These are phyloP conservation scores for Pentalonia nigronervosa DNA, from an alignment of 1,140 invertebrate genomes.

Conservation along the genomic window DNA sequence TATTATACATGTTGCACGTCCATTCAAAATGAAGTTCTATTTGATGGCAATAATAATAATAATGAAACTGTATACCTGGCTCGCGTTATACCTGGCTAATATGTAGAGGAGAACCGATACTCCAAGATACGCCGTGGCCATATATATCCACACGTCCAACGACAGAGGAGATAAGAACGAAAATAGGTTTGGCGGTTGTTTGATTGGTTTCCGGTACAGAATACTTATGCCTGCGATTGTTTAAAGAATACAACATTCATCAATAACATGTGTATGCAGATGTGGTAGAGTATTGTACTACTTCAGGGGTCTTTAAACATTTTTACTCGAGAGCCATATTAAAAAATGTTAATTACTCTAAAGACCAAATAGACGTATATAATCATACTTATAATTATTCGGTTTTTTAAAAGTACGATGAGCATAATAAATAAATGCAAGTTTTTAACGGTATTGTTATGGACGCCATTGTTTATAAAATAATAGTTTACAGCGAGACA, in stretches of 20 bases:
- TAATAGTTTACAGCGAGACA: not conserved
- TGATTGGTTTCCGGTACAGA: conserved; percentile 76
- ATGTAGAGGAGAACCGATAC: conserved; percentile 85
- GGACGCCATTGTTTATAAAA: too few species aligned
- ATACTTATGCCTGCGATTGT: conserved; percentile 75
- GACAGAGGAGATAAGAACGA: conserved; percentile 90
- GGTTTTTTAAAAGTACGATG: not conserved
- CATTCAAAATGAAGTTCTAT: too few species aligned
- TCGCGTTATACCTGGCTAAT: conserved; percentile 73
- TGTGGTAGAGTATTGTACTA: not conserved
- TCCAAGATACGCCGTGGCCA: conserved; percentile 85
- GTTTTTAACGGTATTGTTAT: too few species aligned
- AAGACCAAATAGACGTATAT: not conserved
- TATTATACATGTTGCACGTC: too few species aligned
- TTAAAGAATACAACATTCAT: not conserved
- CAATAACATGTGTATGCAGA: not conserved
- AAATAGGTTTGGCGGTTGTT: conserved; percentile 78
- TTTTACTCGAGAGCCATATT: not conserved
- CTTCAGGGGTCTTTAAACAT: not conserved
- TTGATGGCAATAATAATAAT: not conserved
- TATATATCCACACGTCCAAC: conserved; percentile 91
- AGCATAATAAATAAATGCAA: too few species aligned
- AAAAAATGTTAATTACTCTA: not conserved
- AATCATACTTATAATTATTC: not conserved
- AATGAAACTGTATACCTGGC: not conserved